These are phyloP conservation scores for Galerucella calmariensis DNA, from an alignment of 2,888 invertebrate species.

Conservation along the genomic window DNA sequence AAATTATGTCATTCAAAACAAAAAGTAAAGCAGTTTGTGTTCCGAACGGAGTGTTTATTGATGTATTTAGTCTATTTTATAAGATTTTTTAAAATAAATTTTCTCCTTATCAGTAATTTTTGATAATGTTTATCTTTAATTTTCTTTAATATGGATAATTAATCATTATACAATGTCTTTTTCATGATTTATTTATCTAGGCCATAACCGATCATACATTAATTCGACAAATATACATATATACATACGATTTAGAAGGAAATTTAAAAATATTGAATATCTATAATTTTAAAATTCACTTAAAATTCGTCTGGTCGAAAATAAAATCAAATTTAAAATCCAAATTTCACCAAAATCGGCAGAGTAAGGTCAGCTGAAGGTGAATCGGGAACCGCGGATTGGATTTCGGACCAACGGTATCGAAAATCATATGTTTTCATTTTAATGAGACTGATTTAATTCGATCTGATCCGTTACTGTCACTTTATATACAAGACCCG, in stretches of 20 bases:
- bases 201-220: slow-evolving; percentile 8
- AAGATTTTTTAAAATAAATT: no score
- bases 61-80: not conserved
- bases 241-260: slow-evolving; percentile 20
- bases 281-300: slow-evolving; percentile 26
- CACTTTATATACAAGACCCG: not conserved
- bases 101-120: no score
- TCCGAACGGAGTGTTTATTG: not conserved
- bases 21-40: not conserved
- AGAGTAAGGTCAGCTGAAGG: slow-evolving; percentile 47
- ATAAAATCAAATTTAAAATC: slow-evolving; percentile 42
- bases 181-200: slow-evolving; percentile 20
- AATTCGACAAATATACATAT: slow-evolving; percentile 15
- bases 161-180: slow-evolving; percentile 12
- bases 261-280: slow-evolving; percentile 17
- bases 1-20: slow-evolving; percentile 39
- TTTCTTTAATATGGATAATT: not conserved
- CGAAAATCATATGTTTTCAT: slow-evolving; percentile 16
- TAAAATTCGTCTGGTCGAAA: slow-evolving; percentile 45
- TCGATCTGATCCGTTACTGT: not conserved
- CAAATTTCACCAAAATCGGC: slow-evolving; percentile 40
- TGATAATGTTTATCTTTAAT: not conserved
- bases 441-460: not conserved
- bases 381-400: slow-evolving; percentile 24
- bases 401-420: slow-evolving; percentile 25